A percentile compares a stretch with the other conserved stretches of the same genome.
phyloP scores from a whole-genome alignment of 1,140 invertebrate species.

The Steinernema khuongi region DNA sequence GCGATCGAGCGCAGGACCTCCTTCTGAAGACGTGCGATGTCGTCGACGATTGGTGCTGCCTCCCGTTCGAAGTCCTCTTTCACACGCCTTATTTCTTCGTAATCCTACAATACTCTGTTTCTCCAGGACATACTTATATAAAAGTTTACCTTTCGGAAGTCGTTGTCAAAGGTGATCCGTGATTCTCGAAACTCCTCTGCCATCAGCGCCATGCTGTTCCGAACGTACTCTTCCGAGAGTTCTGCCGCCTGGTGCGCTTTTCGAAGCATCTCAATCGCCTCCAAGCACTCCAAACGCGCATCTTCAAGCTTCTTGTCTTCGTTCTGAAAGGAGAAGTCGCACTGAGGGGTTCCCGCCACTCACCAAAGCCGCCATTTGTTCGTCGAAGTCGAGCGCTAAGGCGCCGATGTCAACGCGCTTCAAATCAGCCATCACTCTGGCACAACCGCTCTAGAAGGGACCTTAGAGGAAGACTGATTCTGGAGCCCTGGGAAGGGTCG shows the following conservation, averaged over 20 bases:
- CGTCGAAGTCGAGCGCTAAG: neutral
- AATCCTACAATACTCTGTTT: neutral
- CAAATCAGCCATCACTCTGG: neutral
- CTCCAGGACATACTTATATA: neutral
- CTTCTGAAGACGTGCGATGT: neutral
- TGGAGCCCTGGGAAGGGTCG: too few species aligned
- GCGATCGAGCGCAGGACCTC: neutral
- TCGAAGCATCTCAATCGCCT: neutral
- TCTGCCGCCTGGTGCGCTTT: neutral
- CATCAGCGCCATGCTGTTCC: neutral
- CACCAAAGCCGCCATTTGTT: neutral
- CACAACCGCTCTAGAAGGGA: neutral
- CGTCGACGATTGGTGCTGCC: neutral
- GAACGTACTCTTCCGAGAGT: neutral
- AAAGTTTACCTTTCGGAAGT: neutral
- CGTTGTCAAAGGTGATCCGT: neutral
- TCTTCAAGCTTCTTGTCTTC: neutral
- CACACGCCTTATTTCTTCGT: neutral
- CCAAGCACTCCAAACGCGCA: neutral
- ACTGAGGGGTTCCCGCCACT: neutral
- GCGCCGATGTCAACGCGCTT: conserved; percentile 5
- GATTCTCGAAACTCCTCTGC: neutral
- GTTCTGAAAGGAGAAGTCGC: neutral
- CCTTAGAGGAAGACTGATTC: neutral
- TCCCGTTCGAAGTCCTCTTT: neutral